Conservation (phyloP, 1,140 invertebrate genomes). For the Leptinotarsa lineolata region DNA sequence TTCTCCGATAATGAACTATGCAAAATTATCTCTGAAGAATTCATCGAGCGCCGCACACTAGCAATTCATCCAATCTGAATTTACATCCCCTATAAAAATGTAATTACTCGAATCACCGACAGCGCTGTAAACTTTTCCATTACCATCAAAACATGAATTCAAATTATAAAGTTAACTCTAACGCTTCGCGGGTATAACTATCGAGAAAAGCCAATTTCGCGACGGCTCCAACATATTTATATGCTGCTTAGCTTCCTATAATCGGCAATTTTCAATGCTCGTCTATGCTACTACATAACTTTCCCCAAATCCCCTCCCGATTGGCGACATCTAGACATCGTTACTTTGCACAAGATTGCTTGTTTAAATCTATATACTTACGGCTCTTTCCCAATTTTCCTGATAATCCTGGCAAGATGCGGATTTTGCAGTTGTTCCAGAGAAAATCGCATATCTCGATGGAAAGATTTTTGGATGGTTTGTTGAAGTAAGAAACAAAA, state of each 20-base stretch:
- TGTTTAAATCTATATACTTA: slow-evolving; percentile 46
- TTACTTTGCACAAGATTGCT: slow-evolving; percentile 47
- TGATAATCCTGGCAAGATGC: background rate
- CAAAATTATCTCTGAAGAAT: too few relatives aligned
- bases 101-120: background rate
- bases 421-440: too few relatives aligned
- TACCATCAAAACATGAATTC: slow-evolving; percentile 18
- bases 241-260: slow-evolving; percentile 48
- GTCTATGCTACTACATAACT: slow-evolving; percentile 48
- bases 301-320: slow-evolving; percentile 41
- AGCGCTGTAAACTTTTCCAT: slow-evolving; percentile 5
- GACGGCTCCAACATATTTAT: slow-evolving; percentile 47
- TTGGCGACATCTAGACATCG: slow-evolving; percentile 50
- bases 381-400: slow-evolving; percentile 46
- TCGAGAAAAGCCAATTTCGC: slow-evolving; percentile 33
- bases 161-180: slow-evolving; percentile 22
- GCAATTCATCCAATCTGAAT: background rate
- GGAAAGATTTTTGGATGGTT: too few relatives aligned
- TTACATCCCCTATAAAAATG: slow-evolving; percentile 12
- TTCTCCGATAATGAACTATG: too few relatives aligned
- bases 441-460: too few relatives aligned
- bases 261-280: slow-evolving; percentile 52
- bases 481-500: too few relatives aligned
- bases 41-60: background rate
- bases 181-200: slow-evolving; percentile 4